These are phyloP conservation scores for Molossus alvarezi DNA, from an alignment of 2,797 vertebrate species.

Conservation along the genomic window DNA sequence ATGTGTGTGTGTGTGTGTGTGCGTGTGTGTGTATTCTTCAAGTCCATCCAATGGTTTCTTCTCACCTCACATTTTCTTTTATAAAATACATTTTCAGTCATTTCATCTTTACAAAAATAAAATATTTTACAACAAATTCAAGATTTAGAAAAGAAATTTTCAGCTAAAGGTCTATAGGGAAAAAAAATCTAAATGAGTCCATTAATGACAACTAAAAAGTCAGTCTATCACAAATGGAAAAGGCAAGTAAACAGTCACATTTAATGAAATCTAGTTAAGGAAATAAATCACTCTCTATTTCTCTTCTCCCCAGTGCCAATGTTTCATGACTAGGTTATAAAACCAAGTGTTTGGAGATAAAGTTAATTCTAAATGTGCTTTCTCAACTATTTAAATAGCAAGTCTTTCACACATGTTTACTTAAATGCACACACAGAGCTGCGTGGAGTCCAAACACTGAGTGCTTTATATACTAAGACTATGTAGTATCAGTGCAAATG, in stretches of 20 bases:
- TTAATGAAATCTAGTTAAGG: conserved; percentile 84
- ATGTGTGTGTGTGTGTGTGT: background rate
- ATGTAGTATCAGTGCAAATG: conserved; percentile 70
- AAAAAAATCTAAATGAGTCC: conserved; percentile 79
- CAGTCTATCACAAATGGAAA: conserved; percentile 82
- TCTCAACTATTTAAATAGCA: conserved; percentile 85
- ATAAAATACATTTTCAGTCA: conserved; percentile 63
- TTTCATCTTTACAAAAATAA: conserved; percentile 71
- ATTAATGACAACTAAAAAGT: conserved; percentile 84
- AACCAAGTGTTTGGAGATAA: conserved; percentile 84
- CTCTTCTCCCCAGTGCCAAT: conserved; percentile 79
- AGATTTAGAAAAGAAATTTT: conserved; percentile 77
- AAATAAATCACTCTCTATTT: conserved; percentile 85
- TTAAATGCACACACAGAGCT: conserved; percentile 77
- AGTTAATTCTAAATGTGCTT: conserved; percentile 84
- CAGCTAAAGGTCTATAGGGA: conserved; percentile 70
- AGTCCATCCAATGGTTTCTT: conserved; percentile 35
- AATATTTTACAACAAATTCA: conserved; percentile 70
- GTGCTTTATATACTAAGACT: conserved; percentile 80
- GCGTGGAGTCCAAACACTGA: conserved; percentile 82
- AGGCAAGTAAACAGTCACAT: conserved; percentile 84
- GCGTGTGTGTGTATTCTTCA: background rate
- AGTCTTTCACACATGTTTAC: conserved; percentile 81
- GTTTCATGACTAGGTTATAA: conserved; percentile 78
- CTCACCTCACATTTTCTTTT: conserved; percentile 52